These are phyloP conservation scores for Anthonomus grandis DNA, from an alignment of 1,140 invertebrate genomes.

Conservation along the genomic window DNA sequence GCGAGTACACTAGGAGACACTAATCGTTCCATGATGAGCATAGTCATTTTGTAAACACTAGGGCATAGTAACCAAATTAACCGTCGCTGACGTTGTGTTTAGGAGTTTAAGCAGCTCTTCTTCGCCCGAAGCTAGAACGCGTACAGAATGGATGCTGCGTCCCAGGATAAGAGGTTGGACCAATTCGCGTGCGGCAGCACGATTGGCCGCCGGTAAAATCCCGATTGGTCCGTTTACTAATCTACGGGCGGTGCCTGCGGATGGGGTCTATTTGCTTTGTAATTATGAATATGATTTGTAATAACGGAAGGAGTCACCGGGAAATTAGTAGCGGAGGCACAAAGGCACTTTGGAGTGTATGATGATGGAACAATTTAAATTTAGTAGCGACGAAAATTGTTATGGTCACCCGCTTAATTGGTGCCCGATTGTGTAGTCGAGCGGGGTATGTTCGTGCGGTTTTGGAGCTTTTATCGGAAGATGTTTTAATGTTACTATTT, in stretches of 20 bases:
- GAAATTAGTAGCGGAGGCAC: conserved; percentile 47
- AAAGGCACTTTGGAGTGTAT: conserved; percentile 42
- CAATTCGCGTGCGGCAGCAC: too few relatives aligned
- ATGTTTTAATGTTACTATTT: too few relatives aligned
- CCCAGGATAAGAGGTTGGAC: conserved; percentile 12
- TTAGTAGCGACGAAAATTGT: conserved; percentile 45
- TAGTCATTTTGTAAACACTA: conserved; percentile 47
- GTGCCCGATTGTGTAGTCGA: conserved; percentile 18
- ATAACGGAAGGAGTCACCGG: conserved; percentile 47
- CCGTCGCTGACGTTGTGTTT: conserved; percentile 24
- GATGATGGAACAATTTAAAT: conserved; percentile 48
- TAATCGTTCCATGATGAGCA: conserved; percentile 52
- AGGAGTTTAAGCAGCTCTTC: conserved; percentile 39
- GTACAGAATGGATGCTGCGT: conserved; percentile 36
- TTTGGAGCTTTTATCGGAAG: too few relatives aligned
- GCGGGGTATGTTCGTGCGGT: too few relatives aligned
- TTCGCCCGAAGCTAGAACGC: conserved; percentile 36
- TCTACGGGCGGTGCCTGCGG: conserved; percentile 29
- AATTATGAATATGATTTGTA: conserved; percentile 52
- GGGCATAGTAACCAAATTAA: conserved; percentile 28
- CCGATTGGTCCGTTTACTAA: conserved; percentile 24
- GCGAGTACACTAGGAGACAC: conserved; percentile 36
- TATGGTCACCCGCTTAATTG: conserved; percentile 40
- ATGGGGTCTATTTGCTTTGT: conserved; percentile 47
- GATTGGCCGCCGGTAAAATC: conserved; percentile 22